Base-by-base conservation (phyloP, 2,888 invertebrate species). In the Drosophila basisetae region DNA sequence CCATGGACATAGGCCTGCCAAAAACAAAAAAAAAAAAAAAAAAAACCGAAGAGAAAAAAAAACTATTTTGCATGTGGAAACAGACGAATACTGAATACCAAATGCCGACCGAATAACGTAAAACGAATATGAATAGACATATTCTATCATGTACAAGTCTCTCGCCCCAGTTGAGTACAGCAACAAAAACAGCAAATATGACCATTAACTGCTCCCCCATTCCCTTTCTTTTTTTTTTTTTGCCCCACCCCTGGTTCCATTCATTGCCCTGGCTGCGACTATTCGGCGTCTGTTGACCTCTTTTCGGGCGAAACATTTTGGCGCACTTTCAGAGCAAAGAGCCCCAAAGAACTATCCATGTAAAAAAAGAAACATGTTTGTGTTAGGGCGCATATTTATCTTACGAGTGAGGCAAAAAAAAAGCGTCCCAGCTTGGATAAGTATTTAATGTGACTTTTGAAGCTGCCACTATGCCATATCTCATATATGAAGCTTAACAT, bases 211-310 rank as follows among this genome's bases (percentile, higher is more conserved):
- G 72, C 37, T 33, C 37, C 47, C 56, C n/a, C 47, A 10, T 6
- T 37, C 4, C 25, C 31, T 9, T 11, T 33, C 7, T n/a, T 5
- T 10, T 28, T 52, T n/a, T 5, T 16, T 25, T 52, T 22, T 47
- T 16, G 22, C 52, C n/a, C 31, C 11, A 11, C 25, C 53, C 30
- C 55, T 30, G 25, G 47, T 6, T 28, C 11, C 50, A 66, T 39
- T 28, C 35, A 59, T 49, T 65, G 65, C 50, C 50, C 60, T 35
- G 63, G 30, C 55, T 54, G 25, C 79, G 90, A 80, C 83, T 90
- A 43, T 82, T 82, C 75, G 91, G 86, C 89, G 91, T 86, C 91
- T 86, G 86, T 90, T 86, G 91, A 89, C 86, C 89, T 86, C 87
- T 87, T 86, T 90, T 77, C 33, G 68, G 65, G 41, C 63, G 47